Evolutionary conservation across 1,140 invertebrate species (phyloP).

Genomic region (Euura lappo): DNA sequence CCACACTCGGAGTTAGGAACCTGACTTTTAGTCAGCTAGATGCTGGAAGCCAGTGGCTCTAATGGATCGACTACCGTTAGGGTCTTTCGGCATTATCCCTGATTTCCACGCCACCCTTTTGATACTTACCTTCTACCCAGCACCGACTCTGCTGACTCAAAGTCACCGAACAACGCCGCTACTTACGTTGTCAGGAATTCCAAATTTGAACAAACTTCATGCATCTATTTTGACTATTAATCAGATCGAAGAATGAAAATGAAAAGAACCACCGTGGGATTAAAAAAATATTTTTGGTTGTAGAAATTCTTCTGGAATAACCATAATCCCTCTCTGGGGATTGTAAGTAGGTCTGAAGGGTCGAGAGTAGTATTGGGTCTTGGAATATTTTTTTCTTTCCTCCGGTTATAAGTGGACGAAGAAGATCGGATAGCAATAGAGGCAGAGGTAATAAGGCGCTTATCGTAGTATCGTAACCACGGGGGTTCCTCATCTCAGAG

Average conservation of each 20-base stretch:
- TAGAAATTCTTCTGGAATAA: slow-evolving; percentile 1
- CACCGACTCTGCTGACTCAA: not conserved
- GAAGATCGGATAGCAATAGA: not conserved
- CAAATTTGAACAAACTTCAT: too few relatives aligned
- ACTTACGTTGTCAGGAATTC: too few relatives aligned
- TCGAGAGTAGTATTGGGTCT: not conserved
- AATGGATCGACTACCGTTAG: slow-evolving; percentile 42
- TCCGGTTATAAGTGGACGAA: too few relatives aligned
- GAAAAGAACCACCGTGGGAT: too few relatives aligned
- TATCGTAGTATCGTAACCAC: slow-evolving; percentile 1
- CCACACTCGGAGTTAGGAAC: slow-evolving; percentile 16
- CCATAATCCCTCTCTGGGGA: slow-evolving; percentile 1
- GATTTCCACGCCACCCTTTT: slow-evolving; percentile 46
- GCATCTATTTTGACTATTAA: too few relatives aligned
- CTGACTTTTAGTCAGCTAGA: slow-evolving; percentile 29
- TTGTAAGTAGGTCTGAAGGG: not conserved
- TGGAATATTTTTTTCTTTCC: too few relatives aligned
- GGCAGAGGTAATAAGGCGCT: slow-evolving; percentile 5
- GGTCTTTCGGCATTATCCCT: slow-evolving; percentile 39
- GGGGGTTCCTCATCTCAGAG: not conserved
- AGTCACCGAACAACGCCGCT: not conserved
- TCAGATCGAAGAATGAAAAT: too few relatives aligned
- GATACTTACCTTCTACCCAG: not conserved
- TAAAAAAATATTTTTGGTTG: too few relatives aligned
- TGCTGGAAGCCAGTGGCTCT: slow-evolving; percentile 27